phyloP scores from a whole-genome alignment of 2,888 invertebrate species.

The Chorisops tibialis region DNA sequence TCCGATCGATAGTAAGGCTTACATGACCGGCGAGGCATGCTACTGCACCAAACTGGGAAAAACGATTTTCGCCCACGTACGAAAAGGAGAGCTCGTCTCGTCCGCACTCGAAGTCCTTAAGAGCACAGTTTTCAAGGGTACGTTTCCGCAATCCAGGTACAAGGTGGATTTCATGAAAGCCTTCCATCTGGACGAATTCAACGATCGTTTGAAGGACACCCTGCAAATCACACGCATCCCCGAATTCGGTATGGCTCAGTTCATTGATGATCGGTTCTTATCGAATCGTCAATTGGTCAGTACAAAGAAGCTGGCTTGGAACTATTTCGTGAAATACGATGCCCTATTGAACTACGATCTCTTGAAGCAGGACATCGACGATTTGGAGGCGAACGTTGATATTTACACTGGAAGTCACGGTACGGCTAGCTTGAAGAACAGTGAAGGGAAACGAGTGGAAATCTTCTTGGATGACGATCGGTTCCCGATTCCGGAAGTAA shows the following conservation, averaged over 20 bases:
- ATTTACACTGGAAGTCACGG: constrained; percentile 41
- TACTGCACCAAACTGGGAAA: constrained; percentile 37
- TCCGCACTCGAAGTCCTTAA: constrained; percentile 29
- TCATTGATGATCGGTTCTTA: constrained; percentile 36
- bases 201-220: constrained; percentile 35
- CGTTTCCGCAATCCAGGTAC: constrained; percentile 39
- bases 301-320: constrained; percentile 41
- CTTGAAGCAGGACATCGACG: constrained; percentile 38
- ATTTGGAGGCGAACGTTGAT: constrained; percentile 35
- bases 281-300: constrained; percentile 39
- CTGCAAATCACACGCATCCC: constrained; percentile 35
- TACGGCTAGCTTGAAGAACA: constrained; percentile 34
- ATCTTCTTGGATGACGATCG: constrained; percentile 38
- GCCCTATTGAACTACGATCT: constrained; percentile 35
- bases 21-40: constrained; percentile 42
- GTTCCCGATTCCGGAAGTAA: constrained; percentile 41
- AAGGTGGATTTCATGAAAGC: constrained; percentile 41
- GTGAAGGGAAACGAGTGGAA: constrained; percentile 35
- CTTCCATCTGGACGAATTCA: constrained; percentile 39
- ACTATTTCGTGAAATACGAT: constrained; percentile 39
- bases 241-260: constrained; percentile 36
- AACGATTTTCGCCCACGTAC: constrained; percentile 40
- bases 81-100: constrained; percentile 31
- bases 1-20: constrained; percentile 37
- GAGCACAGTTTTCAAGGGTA: constrained; percentile 35